Evolutionary conservation across 1,140 invertebrate genomes (phyloP).

Genomic region (Oncopeltus fasciatus): DNA sequence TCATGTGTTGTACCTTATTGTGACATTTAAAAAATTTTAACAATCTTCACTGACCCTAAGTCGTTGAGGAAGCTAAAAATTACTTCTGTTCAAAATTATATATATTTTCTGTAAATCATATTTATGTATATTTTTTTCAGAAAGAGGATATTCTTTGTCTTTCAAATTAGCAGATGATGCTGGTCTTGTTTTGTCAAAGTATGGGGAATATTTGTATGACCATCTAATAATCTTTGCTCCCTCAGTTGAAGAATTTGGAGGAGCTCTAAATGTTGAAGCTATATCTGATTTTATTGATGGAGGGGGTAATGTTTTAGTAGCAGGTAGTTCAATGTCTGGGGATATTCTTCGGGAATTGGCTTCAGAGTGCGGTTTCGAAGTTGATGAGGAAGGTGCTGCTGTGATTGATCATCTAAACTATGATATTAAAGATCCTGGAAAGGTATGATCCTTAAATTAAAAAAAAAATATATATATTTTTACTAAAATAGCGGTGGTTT

Average conservation of each 20-base stretch:
- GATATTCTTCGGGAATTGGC: conserved; percentile 89
- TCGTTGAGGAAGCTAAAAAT: no score
- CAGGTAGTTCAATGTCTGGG: conserved; percentile 74
- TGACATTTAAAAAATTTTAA: no score
- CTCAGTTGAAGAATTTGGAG: conserved; percentile 93
- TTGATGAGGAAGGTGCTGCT: conserved; percentile 83
- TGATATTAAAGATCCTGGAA: conserved; percentile 66
- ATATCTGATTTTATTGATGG: conserved; percentile 94
- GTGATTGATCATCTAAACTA: conserved; percentile 95
- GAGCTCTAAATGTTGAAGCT: conserved; percentile 72
- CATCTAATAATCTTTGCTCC: conserved; percentile 95
- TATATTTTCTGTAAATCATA: no score
- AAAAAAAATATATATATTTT: no score
- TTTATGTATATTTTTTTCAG: conserved; percentile 39
- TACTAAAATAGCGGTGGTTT: no score
- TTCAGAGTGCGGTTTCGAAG: conserved; percentile 94
- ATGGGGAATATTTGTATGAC: conserved; percentile 92
- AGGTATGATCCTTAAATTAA: no score
- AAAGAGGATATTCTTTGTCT: conserved; percentile 76
- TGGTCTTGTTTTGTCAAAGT: conserved; percentile 76
- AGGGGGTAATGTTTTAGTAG: conserved; percentile 89
- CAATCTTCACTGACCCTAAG: no score
- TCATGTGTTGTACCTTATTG: no score
- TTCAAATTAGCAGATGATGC: conserved; percentile 92
- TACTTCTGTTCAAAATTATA: no score